Evolutionary conservation across 2,888 invertebrate species (phyloP), one percentile per base, ranked within the genome.

Genomic region (Aquatica leii): DNA sequence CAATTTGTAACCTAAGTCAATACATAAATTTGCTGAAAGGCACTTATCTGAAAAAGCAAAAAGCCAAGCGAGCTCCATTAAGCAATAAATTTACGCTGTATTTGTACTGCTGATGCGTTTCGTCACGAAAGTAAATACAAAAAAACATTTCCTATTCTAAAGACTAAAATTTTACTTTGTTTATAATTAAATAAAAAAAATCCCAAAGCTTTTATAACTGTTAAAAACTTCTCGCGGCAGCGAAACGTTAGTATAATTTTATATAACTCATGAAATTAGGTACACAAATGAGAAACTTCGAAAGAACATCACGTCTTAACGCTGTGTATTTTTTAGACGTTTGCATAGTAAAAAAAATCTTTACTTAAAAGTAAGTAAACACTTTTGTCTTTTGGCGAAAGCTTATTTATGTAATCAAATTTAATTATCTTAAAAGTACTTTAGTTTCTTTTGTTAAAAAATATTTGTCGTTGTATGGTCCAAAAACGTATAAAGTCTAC

Each of bases 1-100:
- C 73, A 72, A 72, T 74, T 74, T 73, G 72, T 70, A 70, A 71
- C 72, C 71, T 67, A 71, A 74, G 70, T 75, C 73, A 73, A 75
- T 73, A 75, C 72, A 73, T 73, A 74, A 75, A 74, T 74, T 72
- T 70, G 69, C 66, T 69, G 73, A 71, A 72, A 73, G 70, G 70
- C 74, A 73, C 74, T 74, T 73, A 72, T 69, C 68, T 59, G 68
- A 67, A 69, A 71, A 69, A 68, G 69, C 62, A 69, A 68, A 72
- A 73, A 66, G 66, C 66, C 69, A 62, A 67, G 71, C 67, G 71
- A 67, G 66, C 69, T 71, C 73, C 72, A 73, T 73, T 73, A 72
- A 71, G 67, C 69, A 67, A 68, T 71, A 69, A 73, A 69, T 73
- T 71, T 67, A 58, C 65, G 69, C 64, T 63, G 66, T 68, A 67